A percentile compares a stretch with the other conserved stretches of the same genome.
These are phyloP conservation scores for Mormyrus lacerda DNA, from an alignment of 2,113 vertebrate genomes.

Conservation along the genomic window DNA sequence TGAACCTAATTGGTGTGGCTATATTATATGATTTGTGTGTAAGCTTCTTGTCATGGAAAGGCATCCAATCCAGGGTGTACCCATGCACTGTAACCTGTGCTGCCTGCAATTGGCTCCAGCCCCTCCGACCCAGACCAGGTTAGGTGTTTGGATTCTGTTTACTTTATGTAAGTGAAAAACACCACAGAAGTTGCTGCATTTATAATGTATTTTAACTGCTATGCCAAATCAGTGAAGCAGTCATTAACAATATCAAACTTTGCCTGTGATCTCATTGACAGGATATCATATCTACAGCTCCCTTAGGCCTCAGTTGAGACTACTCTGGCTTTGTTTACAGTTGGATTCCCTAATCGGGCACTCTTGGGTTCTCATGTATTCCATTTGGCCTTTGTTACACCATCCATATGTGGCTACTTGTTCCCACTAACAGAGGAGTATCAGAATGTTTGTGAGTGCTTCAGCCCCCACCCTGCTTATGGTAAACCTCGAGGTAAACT, in stretches of 20 bases:
- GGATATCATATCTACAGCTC: neutral
- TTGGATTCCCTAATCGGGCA: neutral
- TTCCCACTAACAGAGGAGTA: neutral
- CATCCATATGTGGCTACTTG: neutral
- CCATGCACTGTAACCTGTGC: neutral
- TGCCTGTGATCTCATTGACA: neutral
- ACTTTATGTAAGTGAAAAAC: neutral
- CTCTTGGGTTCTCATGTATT: neutral
- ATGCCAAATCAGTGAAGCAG: neutral
- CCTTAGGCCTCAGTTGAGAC: neutral
- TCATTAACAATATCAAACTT: neutral
- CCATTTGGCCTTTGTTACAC: neutral
- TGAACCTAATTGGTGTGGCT: neutral
- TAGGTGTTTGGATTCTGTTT: neutral
- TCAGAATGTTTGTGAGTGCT: neutral
- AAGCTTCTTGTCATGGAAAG: neutral
- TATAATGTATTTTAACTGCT: neutral
- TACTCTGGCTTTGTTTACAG: neutral
- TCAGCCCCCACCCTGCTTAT: neutral
- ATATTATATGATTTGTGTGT: neutral
- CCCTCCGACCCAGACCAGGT: neutral
- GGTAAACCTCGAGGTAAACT: neutral
- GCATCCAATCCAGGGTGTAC: neutral
- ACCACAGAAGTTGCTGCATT: neutral
- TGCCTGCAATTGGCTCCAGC: neutral